Base-by-base conservation (phyloP, 2,888 invertebrate species). In the Tromatobia lineatoria region DNA sequence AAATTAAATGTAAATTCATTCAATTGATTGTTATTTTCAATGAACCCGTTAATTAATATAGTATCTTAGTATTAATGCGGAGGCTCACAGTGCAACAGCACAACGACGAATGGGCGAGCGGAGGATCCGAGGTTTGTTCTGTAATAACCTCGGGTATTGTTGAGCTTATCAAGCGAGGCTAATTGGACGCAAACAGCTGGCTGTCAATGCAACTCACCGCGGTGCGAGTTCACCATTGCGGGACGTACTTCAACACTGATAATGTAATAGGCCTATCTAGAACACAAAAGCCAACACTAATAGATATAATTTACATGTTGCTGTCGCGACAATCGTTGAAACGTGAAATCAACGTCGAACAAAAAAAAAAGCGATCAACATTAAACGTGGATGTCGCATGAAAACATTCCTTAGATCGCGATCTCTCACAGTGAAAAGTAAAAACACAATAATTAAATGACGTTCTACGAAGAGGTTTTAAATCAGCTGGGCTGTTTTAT, bases 131-230 rank as follows among this genome's bases (percentile, higher is more conserved):
- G 88, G 89, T 91, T 85, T 92, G 90, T 90, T 91, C 91, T 89
- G 90, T 89, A 92, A 93, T 93, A 93, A 92, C 90, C 91, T 90
- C 88, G 91, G 71, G 92, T 92, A 92, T 93, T 93, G 92, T 93
- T 91, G 91, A 93, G 93, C 92, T 93, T 93, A 93, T 93, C 92
- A 93, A 93, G 92, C 90, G 92, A 91, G 90, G 92, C 92, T 93
- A 93, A 93, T 93, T 93, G 92, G 90, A 92, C 89, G 90, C 91
- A 91, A 92, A 92, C 93, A 93, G 93, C 92, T 93, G 93, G 91
- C 89, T 90, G 91, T 89, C 89, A 85, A 85, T 88, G 89, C 87
- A 78, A 47, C 76, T 77, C 85, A 83, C 86, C 80, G 83, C 79
- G 74, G 81, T 82, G 86, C 85, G 85, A 83, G 86, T 79, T 84